Conservation (phyloP, 2,888 invertebrate species). For the Stenchaetothrips biformis region DNA sequence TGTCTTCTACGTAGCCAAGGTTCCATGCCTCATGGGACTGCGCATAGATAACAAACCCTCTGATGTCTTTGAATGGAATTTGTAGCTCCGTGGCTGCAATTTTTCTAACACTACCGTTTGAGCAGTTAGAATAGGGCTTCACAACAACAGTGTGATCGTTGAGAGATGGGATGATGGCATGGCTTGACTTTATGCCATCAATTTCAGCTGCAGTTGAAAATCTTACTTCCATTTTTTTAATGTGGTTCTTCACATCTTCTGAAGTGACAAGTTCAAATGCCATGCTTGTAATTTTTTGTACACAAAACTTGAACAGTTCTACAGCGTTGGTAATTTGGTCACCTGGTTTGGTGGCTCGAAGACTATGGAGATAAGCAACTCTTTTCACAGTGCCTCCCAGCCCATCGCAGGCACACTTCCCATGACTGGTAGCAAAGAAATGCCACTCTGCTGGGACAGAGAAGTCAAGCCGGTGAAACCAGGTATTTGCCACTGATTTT, state of each 20-base stretch:
- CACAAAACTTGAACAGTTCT: not conserved
- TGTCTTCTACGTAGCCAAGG: not conserved
- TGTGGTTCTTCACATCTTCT: not conserved
- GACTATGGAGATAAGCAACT: not conserved
- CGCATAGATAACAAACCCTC: not conserved
- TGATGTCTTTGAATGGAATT: not conserved
- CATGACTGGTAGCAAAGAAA: not conserved
- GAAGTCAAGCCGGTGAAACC: conserved; percentile 33
- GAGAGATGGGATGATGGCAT: not conserved
- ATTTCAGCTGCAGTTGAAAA: not conserved
- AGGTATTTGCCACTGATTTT: conserved; percentile 38
- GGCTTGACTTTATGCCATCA: not conserved
- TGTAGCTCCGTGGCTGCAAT: not conserved
- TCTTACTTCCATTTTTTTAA: not conserved
- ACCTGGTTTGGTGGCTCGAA: not conserved
- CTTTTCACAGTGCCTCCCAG: not conserved
- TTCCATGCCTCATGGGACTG: not conserved
- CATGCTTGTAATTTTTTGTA: not conserved
- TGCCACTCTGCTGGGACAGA: not conserved
- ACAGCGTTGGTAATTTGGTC: not conserved
- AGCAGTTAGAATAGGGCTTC: not conserved
- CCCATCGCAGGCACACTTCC: not conserved
- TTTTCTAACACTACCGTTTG: not conserved
- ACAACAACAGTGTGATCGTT: not conserved
- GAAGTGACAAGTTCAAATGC: not conserved